Percentiles rank a stretch among this genome's conserved stretches.
phyloP scores from a whole-genome alignment of 2,888 invertebrate genomes.

The Drosophila peninsularis region DNA sequence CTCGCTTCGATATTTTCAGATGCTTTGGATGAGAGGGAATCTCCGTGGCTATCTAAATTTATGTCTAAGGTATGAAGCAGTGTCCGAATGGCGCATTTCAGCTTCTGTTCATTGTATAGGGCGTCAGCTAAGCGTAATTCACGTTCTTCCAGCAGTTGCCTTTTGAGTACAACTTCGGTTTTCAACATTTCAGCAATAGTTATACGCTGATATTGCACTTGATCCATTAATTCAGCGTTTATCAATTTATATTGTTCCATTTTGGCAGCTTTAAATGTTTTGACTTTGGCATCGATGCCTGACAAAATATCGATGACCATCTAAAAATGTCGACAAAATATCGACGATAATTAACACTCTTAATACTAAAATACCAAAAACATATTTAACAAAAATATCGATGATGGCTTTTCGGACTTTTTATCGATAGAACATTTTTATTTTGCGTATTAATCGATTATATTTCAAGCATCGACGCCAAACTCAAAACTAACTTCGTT shows the following conservation, averaged over 20 bases:
- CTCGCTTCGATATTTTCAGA: conserved; percentile 9
- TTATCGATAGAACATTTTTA: background rate
- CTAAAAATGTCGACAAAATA: too few relatives aligned
- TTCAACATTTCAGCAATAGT: conserved; percentile 18
- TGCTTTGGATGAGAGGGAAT: background rate
- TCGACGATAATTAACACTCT: too few relatives aligned
- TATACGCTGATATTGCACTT: conserved; percentile 37
- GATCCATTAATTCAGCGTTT: conserved; percentile 27
- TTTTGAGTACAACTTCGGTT: conserved; percentile 19
- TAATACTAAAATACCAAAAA: background rate
- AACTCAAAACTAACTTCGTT: conserved; percentile 35
- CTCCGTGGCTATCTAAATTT: conserved; percentile 2
- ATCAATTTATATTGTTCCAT: conserved; percentile 53
- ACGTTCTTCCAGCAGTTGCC: conserved; percentile 31
- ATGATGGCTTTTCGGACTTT: background rate
- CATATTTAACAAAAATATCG: background rate
- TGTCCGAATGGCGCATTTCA: conserved; percentile 33
- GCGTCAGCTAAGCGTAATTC: conserved; percentile 24
- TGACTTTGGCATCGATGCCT: conserved; percentile 35
- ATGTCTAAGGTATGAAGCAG: conserved; percentile 18
- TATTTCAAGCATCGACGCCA: conserved; percentile 33
- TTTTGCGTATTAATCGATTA: conserved; percentile 20
- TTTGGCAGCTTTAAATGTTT: conserved; percentile 3
- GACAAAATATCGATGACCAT: too few relatives aligned
- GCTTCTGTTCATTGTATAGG: conserved; percentile 30